phyloP scores from a whole-genome alignment of 2,888 invertebrate species.

The Drosophila acutilabella region DNA sequence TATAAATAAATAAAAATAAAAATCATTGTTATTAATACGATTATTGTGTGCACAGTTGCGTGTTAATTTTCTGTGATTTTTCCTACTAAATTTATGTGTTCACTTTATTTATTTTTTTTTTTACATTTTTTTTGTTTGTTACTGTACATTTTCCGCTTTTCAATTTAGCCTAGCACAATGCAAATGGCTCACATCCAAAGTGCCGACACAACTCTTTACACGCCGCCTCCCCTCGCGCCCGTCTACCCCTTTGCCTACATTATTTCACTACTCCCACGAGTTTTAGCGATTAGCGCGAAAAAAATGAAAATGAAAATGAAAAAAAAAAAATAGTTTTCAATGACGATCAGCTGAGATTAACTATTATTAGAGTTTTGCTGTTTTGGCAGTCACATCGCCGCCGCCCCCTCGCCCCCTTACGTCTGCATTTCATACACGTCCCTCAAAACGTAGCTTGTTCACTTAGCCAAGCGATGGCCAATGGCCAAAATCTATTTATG shows the following conservation, averaged over 20 bases:
- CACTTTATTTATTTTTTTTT: conserved; percentile 12
- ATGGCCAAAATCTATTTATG: conserved; percentile 54
- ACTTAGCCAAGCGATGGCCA: conserved; percentile 38
- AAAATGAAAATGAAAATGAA: background rate
- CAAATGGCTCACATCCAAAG: conserved; percentile 55
- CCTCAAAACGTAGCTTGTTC: conserved; percentile 15
- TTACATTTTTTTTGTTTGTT: conserved; percentile 1
- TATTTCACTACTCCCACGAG: conserved; percentile 23
- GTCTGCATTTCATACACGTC: background rate
- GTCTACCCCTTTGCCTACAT: background rate
- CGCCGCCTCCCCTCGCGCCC: background rate
- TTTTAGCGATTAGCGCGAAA: conserved; percentile 18
- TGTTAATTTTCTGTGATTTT: conserved; percentile 76
- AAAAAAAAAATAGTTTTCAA: conserved; percentile 33
- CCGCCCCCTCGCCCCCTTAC: background rate
- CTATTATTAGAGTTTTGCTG: conserved; percentile 57
- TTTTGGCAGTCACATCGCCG: background rate
- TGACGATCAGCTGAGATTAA: conserved; percentile 56
- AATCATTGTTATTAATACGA: conserved; percentile 75
- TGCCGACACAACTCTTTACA: conserved; percentile 2
- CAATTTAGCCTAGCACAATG: conserved; percentile 51
- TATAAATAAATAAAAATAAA: conserved; percentile 34
- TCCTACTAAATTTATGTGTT: conserved; percentile 22
- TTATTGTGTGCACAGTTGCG: conserved; percentile 80
- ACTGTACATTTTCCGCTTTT: conserved; percentile 25